A percentile compares a stretch with the other conserved stretches of the same genome.
Evolutionary conservation across 1,140 invertebrate genomes (phyloP).

Genomic region (Euschistus heros): DNA sequence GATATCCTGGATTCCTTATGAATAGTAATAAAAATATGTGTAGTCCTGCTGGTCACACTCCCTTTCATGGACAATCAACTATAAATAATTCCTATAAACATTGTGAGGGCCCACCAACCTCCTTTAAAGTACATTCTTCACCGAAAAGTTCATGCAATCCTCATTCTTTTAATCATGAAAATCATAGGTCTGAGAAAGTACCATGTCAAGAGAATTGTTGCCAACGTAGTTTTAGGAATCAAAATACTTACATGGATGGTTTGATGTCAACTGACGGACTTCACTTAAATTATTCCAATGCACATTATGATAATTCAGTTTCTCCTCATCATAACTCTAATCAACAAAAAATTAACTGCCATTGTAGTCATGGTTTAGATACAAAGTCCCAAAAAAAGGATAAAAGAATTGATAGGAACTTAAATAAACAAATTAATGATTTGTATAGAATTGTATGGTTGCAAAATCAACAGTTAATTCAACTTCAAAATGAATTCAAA

Average conservation of each 20-base stretch:
- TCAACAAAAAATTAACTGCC: neutral
- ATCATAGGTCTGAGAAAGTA: neutral
- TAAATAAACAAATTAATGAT: constrained; percentile 5
- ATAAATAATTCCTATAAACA: no score
- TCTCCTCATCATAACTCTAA: neutral
- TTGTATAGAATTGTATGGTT: constrained; percentile 12
- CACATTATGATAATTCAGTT: neutral
- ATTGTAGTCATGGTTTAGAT: neutral
- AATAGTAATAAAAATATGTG: no score
- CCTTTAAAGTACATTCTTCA: no score
- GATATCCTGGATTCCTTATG: no score
- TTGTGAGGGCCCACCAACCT: no score
- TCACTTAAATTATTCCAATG: neutral
- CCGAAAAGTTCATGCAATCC: neutral
- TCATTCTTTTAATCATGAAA: neutral
- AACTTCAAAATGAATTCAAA: constrained; percentile 6
- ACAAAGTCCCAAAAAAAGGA: neutral
- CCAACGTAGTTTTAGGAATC: neutral
- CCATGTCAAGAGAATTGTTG: neutral
- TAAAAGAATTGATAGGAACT: neutral
- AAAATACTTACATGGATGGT: neutral
- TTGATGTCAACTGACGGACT: neutral
- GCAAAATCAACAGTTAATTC: constrained; percentile 8
- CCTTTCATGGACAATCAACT: no score
- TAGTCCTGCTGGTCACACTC: no score